Evolutionary conservation across 2,797 vertebrate species (phyloP).

Genomic region (Ammospiza maritima): DNA sequence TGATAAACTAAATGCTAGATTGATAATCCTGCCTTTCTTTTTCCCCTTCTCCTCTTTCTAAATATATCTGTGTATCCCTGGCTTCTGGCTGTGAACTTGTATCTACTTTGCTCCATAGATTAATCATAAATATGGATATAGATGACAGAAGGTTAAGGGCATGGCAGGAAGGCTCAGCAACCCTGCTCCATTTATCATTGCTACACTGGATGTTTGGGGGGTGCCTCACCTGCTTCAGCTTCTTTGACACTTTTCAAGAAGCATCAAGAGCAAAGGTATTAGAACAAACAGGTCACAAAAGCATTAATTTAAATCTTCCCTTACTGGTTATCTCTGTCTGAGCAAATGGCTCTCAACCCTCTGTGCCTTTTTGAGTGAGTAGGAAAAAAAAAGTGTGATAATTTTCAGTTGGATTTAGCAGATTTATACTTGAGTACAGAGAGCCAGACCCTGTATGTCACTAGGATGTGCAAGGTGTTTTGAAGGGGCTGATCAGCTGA

Average conservation of each 20-base stretch:
- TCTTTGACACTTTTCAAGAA: background rate
- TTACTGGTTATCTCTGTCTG: background rate
- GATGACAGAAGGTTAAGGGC: slow-evolving; percentile 51
- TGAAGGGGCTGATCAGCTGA: background rate
- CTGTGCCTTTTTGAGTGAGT: background rate
- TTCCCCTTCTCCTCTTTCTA: slow-evolving; percentile 45
- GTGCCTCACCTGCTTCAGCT: slow-evolving; percentile 21
- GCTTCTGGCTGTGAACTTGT: slow-evolving; percentile 14
- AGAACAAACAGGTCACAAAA: background rate
- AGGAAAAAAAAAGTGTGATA: background rate
- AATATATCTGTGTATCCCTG: slow-evolving; percentile 45
- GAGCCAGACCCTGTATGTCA: background rate
- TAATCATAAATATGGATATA: slow-evolving; percentile 66
- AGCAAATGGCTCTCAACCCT: background rate
- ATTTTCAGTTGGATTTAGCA: background rate
- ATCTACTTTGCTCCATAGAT: slow-evolving; percentile 34
- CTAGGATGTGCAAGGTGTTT: background rate
- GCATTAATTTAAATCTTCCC: slow-evolving; percentile 11
- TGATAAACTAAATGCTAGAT: slow-evolving; percentile 50
- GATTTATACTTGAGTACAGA: background rate
- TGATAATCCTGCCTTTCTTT: slow-evolving; percentile 44
- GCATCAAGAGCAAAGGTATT: slow-evolving; percentile 33
- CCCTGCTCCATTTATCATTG: slow-evolving; percentile 22
- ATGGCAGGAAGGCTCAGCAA: slow-evolving; percentile 8
- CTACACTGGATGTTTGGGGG: background rate